Percentiles rank a stretch among this genome's conserved stretches.
phyloP scores from a whole-genome alignment of 2,113 vertebrate species.

The Xiphophorus couchianus region DNA sequence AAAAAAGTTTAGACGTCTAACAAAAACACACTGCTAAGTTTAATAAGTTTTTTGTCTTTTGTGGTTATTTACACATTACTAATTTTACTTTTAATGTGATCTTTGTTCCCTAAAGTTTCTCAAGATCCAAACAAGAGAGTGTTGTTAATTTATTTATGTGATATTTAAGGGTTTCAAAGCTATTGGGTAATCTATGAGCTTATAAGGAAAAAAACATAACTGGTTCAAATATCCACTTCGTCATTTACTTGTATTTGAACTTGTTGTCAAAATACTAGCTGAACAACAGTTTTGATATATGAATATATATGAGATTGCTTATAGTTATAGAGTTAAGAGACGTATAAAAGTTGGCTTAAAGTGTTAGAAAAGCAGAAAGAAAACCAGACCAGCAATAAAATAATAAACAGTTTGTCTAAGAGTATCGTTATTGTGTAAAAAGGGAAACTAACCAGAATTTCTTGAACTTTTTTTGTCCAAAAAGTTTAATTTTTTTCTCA shows the following conservation, averaged over 20 bases:
- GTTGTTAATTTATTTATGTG: not conserved
- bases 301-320: too few relatives aligned
- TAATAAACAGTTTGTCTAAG: not conserved
- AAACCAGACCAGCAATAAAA: not conserved
- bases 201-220: not conserved
- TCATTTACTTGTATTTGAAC: too few relatives aligned
- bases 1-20: too few relatives aligned
- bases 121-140: not conserved
- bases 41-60: too few relatives aligned
- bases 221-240: not conserved
- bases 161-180: not conserved
- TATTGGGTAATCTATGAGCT: not conserved
- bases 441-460: not conserved
- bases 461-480: not conserved
- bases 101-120: too few relatives aligned
- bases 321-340: not conserved
- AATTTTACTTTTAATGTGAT: not conserved
- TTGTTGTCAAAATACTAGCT: not conserved
- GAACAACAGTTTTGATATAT: not conserved
- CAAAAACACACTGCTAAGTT: too few relatives aligned
- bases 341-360: not conserved
- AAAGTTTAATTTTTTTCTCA: not conserved
- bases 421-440: not conserved
- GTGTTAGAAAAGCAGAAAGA: not conserved
- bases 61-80: not conserved